Percentiles rank a stretch among this genome's conserved stretches.
Conservation (phyloP, 2,888 invertebrate species). For the Euproctis similis region DNA sequence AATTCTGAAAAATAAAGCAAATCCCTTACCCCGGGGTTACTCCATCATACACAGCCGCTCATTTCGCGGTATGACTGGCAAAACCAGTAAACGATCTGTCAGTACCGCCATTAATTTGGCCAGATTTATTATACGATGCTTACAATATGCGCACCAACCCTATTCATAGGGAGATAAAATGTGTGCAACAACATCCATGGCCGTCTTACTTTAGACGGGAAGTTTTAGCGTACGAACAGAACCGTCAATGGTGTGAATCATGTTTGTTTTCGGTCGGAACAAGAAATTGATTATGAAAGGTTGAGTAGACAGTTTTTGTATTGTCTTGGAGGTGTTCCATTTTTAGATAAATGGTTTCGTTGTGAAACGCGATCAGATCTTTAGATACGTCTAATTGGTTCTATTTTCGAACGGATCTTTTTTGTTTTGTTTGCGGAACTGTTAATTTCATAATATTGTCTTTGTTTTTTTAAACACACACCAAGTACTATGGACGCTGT, state of each 20-base stretch:
- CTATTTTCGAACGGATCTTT: conserved; percentile 20
- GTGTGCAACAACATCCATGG: conserved; percentile 22
- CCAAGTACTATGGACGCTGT: too few species aligned
- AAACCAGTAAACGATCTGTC: conserved; percentile 67
- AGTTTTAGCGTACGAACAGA: conserved; percentile 6
- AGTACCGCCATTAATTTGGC: conserved; percentile 62
- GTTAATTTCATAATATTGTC: too few species aligned
- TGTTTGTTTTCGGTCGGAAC: conserved; percentile 12
- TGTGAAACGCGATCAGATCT: conserved; percentile 15
- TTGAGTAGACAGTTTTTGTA: conserved; percentile 57
- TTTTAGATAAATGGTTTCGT: conserved; percentile 36
- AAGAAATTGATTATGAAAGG: conserved; percentile 56
- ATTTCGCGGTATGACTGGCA: conserved; percentile 61
- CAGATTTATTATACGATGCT: conserved; percentile 63
- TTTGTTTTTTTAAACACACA: too few species aligned
- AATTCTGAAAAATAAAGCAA: conserved; percentile 10
- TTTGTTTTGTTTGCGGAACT: conserved; percentile 12
- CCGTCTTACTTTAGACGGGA: conserved; percentile 17
- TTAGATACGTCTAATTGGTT: conserved; percentile 20
- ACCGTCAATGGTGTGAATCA: conserved; percentile 8
- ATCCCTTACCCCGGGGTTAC: conserved; percentile 21
- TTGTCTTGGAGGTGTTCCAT: conserved; percentile 35
- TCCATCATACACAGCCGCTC: conserved; percentile 36
- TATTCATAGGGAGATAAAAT: conserved; percentile 14
- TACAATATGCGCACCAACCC: conserved; percentile 33